A percentile compares a stretch with the other conserved stretches of the same genome.
Conservation (phyloP, 2,113 vertebrate genomes). For the Myodes glareolus region DNA sequence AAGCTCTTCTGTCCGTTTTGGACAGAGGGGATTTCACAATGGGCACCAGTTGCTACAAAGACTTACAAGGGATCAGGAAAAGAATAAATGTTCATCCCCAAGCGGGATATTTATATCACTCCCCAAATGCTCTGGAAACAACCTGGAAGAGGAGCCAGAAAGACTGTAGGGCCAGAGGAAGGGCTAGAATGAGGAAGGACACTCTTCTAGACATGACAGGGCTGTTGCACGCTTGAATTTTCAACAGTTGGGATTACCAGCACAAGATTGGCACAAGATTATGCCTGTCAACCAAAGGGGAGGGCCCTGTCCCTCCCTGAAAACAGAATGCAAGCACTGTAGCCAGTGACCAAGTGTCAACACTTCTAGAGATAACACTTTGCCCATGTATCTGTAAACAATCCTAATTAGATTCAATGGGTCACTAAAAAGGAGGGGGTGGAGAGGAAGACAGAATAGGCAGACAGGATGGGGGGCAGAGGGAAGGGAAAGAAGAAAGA, state of each 20-base stretch:
- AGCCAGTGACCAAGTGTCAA: background rate
- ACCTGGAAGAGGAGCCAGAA: background rate
- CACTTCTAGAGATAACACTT: background rate
- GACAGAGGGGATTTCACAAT: background rate
- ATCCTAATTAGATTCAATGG: background rate
- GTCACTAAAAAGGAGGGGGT: background rate
- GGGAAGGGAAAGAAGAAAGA: background rate
- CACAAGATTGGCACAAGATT: background rate
- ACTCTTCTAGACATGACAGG: background rate
- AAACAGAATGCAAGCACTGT: background rate
- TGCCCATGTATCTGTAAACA: background rate
- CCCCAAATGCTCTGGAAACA: background rate
- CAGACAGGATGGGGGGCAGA: too few species aligned
- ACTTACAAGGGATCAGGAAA: background rate
- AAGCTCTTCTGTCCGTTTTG: background rate
- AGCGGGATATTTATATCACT: background rate
- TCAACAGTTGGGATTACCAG: background rate
- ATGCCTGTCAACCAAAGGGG: background rate
- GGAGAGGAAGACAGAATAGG: background rate
- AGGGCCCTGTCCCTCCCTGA: background rate
- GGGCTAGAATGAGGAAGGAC: background rate
- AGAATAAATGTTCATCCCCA: background rate
- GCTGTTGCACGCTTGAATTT: background rate
- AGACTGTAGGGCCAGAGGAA: background rate
- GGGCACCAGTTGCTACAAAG: too few species aligned